phyloP scores from a whole-genome alignment of 2,113 vertebrate genomes.

The Apodemus speciosus region DNA sequence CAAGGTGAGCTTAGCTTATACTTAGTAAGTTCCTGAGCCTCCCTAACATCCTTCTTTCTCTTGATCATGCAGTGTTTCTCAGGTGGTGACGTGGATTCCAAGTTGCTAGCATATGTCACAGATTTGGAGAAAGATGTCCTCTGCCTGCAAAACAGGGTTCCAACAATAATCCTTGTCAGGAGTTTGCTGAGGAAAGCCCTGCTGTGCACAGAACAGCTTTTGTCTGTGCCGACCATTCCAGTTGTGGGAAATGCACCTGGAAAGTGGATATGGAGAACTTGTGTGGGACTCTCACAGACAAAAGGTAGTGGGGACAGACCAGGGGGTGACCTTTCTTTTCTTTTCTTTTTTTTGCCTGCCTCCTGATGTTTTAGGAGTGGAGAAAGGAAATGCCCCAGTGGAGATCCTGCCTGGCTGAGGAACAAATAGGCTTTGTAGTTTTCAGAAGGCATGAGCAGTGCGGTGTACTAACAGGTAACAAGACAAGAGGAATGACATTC shows the following conservation, averaged over 20 bases:
- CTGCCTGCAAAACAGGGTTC: background rate
- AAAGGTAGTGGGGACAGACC: background rate
- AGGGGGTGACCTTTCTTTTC: too few relatives aligned
- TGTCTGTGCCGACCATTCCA: background rate
- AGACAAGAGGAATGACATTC: background rate
- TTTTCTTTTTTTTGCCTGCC: too few relatives aligned
- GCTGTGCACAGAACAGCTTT: accelerated
- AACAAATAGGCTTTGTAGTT: background rate
- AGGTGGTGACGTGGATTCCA: background rate
- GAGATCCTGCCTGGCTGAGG: background rate
- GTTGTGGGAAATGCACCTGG: too few relatives aligned
- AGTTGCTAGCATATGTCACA: background rate
- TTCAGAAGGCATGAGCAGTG: background rate
- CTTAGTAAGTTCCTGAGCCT: background rate
- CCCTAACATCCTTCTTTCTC: background rate
- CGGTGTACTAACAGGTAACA: background rate
- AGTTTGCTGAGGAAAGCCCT: background rate
- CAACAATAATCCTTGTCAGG: background rate
- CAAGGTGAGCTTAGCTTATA: background rate
- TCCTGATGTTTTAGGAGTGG: background rate
- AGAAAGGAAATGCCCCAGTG: background rate
- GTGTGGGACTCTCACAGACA: accelerated
- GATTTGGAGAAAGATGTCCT: background rate
- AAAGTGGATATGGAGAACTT: background rate
- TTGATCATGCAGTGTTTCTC: background rate